These are phyloP conservation scores for Anastrepha obliqua DNA, from an alignment of 1,140 invertebrate genomes.

Conservation along the genomic window DNA sequence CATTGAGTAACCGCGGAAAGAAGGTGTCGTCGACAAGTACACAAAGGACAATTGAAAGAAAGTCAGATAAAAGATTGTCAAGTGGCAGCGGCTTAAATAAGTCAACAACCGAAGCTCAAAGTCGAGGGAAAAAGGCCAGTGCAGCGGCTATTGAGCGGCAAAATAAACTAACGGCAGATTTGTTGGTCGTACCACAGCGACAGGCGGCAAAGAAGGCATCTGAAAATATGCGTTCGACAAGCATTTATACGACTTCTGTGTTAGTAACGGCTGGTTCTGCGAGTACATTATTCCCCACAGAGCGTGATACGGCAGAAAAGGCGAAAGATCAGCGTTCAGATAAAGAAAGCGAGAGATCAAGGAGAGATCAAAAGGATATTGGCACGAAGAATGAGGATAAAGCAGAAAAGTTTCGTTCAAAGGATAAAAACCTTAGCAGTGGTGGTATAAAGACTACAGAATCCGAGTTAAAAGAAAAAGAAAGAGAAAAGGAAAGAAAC, in stretches of 20 bases:
- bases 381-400: conserved; percentile 60
- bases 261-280: neutral
- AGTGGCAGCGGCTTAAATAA: conserved; percentile 65
- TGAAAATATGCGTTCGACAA: conserved; percentile 85
- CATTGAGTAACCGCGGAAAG: conserved; percentile 7
- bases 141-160: conserved; percentile 76
- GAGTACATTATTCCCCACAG: neutral
- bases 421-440: conserved; percentile 60
- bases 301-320: neutral
- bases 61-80: neutral
- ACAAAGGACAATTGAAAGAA: conserved; percentile 52
- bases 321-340: conserved; percentile 27
- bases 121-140: conserved; percentile 76
- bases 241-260: conserved; percentile 67
- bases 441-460: neutral
- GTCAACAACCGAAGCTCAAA: neutral
- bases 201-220: conserved; percentile 93
- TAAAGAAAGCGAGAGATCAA: conserved; percentile 60
- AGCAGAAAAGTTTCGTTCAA: conserved; percentile 58
- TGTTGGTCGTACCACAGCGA: conserved; percentile 91
- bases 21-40: conserved; percentile 53
- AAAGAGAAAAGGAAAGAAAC: neutral
- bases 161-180: conserved; percentile 82
- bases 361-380: conserved; percentile 51
- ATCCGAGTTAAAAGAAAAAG: conserved; percentile 8